Percentiles rank a stretch among this genome's conserved stretches.
These are phyloP conservation scores for Dolichallabes microphthalmus DNA, from an alignment of 2,113 vertebrate genomes.

Conservation along the genomic window DNA sequence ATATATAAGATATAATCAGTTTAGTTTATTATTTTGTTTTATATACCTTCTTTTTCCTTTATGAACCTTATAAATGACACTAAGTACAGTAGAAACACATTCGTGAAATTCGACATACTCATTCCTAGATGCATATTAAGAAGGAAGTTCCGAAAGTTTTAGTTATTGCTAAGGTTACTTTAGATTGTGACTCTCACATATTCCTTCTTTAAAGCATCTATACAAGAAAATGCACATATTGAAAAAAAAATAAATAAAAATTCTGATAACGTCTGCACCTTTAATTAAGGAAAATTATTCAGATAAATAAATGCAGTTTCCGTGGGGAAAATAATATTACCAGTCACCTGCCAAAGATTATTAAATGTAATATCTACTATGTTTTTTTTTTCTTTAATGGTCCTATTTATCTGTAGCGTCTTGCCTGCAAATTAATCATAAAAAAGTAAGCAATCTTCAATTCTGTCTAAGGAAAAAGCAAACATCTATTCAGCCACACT, in stretches of 20 bases:
- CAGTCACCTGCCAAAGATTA: background rate
- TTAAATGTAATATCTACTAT: background rate
- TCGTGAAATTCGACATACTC: too few species aligned
- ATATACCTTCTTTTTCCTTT: background rate
- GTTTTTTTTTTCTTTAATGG: background rate
- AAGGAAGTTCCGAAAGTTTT: background rate
- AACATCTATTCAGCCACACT: background rate
- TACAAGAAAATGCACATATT: background rate
- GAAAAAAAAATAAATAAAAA: background rate
- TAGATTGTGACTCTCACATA: background rate
- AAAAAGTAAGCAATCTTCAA: background rate
- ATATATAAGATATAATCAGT: too few species aligned
- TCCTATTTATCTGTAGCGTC: background rate
- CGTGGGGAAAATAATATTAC: background rate
- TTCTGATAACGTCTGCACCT: background rate
- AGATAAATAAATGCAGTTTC: background rate
- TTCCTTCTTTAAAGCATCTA: background rate
- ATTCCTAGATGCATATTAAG: background rate
- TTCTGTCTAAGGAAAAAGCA: background rate
- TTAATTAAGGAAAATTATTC: background rate
- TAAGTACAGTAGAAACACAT: background rate
- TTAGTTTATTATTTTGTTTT: background rate
- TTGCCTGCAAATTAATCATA: background rate
- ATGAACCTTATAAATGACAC: background rate
- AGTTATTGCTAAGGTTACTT: background rate